phyloP scores from a whole-genome alignment of 2,797 vertebrate species.

The Myotis pilosus region DNA sequence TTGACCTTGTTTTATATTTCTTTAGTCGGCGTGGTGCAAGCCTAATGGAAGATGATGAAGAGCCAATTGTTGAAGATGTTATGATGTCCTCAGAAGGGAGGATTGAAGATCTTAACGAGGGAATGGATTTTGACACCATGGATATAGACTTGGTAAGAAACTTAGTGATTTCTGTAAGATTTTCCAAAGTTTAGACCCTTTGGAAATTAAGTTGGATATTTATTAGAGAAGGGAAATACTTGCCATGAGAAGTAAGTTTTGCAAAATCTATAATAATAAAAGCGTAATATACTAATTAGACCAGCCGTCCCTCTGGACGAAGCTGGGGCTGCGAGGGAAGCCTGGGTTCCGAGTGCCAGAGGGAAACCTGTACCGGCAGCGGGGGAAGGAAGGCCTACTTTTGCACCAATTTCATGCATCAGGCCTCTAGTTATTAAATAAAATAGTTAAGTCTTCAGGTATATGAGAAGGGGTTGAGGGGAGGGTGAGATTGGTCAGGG shows the following conservation, averaged over 20 bases:
- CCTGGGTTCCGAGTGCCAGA: too few relatives aligned
- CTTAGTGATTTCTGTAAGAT: neutral
- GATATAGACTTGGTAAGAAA: constrained; percentile 98
- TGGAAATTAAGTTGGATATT: constrained; percentile 51
- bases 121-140: constrained; percentile 99
- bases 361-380: too few relatives aligned
- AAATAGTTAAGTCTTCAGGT: neutral
- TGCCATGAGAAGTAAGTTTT: constrained; percentile 37
- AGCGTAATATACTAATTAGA: too few relatives aligned
- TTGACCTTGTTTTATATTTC: constrained; percentile 72
- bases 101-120: constrained; percentile 99
- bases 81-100: constrained; percentile 99
- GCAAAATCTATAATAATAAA: neutral
- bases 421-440: neutral
- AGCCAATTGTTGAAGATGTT: constrained; percentile 99
- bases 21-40: constrained; percentile 95
- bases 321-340: too few relatives aligned
- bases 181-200: constrained; percentile 31
- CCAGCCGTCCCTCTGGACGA: too few relatives aligned
- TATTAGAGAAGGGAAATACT: constrained; percentile 44
- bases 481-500: neutral
- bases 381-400: too few relatives aligned
- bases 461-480: neutral
- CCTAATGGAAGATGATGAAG: constrained; percentile 99
- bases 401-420: too few relatives aligned